These are phyloP conservation scores for Antheraea yamamai DNA, from an alignment of 2,888 invertebrate species.

Conservation along the genomic window DNA sequence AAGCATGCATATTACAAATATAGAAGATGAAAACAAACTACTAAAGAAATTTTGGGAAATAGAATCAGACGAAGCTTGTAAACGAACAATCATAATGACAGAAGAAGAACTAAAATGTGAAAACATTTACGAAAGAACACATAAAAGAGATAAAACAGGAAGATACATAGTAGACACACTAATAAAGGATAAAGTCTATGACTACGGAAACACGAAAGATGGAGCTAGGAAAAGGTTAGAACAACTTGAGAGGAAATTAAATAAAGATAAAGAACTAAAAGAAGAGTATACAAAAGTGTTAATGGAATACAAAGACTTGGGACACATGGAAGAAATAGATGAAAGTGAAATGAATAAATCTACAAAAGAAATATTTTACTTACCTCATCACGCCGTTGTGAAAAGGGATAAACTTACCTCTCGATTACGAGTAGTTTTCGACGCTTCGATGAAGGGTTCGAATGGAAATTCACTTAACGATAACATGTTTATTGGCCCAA, in stretches of 20 bases:
- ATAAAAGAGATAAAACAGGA: not conserved
- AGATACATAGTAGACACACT: not conserved
- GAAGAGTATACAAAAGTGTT: slow-evolving; percentile 24
- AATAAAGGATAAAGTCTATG: not conserved
- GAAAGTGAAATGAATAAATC: slow-evolving; percentile 25
- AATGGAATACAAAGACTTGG: slow-evolving; percentile 31
- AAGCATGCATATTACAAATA: too few relatives aligned
- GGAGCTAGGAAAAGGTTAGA: not conserved
- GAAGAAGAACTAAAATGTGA: slow-evolving; percentile 26
- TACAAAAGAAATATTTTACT: slow-evolving; percentile 11
- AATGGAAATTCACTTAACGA: slow-evolving; percentile 23
- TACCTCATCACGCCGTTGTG: slow-evolving; percentile 1
- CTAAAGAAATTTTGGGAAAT: slow-evolving; percentile 30
- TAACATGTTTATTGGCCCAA: slow-evolving; percentile 21
- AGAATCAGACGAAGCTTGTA: slow-evolving; percentile 24
- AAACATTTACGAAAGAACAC: slow-evolving; percentile 7
- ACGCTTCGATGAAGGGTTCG: slow-evolving; percentile 22
- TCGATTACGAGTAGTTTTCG: slow-evolving; percentile 33
- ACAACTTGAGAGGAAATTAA: not conserved
- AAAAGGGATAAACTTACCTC: slow-evolving; percentile 31
- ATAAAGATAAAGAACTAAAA: not conserved
- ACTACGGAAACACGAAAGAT: not conserved
- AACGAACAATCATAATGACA: slow-evolving; percentile 21
- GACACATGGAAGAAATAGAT: slow-evolving; percentile 35
- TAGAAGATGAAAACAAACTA: slow-evolving; percentile 24